These are phyloP conservation scores for Acleris laterana DNA, from an alignment of 2,888 invertebrate species.

Conservation along the genomic window DNA sequence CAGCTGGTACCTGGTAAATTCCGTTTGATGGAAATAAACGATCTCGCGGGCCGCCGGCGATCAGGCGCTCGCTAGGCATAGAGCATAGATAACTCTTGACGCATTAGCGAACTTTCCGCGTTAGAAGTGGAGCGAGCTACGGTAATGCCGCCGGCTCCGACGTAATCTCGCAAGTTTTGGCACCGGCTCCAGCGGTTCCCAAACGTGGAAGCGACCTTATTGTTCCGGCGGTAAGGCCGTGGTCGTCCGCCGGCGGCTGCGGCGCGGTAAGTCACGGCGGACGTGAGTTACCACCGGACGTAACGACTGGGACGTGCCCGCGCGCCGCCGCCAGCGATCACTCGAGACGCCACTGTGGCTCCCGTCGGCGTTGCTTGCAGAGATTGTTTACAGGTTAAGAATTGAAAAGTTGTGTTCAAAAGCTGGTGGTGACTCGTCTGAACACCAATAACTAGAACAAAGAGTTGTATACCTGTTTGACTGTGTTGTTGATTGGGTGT, in stretches of 20 bases:
- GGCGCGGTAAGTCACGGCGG: slow-evolving; percentile 28
- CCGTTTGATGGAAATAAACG: slow-evolving; percentile 28
- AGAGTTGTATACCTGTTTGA: too few species aligned
- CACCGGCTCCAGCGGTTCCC: slow-evolving; percentile 11
- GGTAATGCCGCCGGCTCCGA: slow-evolving; percentile 30
- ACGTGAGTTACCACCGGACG: slow-evolving; percentile 35
- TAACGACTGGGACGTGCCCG: slow-evolving; percentile 33
- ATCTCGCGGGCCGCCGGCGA: slow-evolving; percentile 8
- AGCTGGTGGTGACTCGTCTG: too few species aligned
- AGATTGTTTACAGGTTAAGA: too few species aligned
- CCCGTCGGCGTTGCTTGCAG: not conserved
- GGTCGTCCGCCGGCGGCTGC: not conserved
- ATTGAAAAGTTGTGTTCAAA: too few species aligned
- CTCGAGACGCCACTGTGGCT: slow-evolving; percentile 20
- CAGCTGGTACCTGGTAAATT: slow-evolving; percentile 14
- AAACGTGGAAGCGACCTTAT: not conserved
- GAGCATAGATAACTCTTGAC: slow-evolving; percentile 11
- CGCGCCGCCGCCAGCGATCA: slow-evolving; percentile 23
- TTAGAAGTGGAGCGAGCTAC: slow-evolving; percentile 24
- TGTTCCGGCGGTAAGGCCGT: not conserved
- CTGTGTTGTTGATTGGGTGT: too few species aligned
- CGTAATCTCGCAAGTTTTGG: slow-evolving; percentile 35
- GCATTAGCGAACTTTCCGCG: slow-evolving; percentile 36
- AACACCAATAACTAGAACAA: too few species aligned
- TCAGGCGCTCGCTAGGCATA: slow-evolving; percentile 9